Evolutionary conservation across 1,140 invertebrate genomes (phyloP), one percentile per base, ranked within the genome.

Genomic region (Drosophila serrata): DNA sequence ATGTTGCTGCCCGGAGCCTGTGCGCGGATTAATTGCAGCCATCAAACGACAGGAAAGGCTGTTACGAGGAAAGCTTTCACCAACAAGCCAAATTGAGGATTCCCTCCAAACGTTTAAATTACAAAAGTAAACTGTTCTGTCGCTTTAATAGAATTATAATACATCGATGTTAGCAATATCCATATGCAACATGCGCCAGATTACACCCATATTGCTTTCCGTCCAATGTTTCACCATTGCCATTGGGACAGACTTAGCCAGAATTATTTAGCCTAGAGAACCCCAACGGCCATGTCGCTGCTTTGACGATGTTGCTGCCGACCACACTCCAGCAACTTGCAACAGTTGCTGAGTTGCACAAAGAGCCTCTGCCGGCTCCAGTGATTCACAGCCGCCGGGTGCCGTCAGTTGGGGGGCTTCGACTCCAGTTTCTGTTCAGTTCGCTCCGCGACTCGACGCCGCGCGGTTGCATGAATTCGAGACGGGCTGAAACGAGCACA

Each of bases 251-350:
- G 15, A 29, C 15, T 45, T 13, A 27, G 1, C 48, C 48, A 51
- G 8, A 51, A 6, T 9, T 27, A 31, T 49, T 19, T n/a, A 31
- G 6, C 15, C 13, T 8, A 48, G 13, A n/a, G 46, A 29, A 49
- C 15, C 27, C 15, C 9, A 33, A 22, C 2, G 29, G 53, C 24
- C 35, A 27, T 53, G 72, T 37, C 19, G 43, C 43, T 45, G 56
- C 31, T 53, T 15, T 22, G 4, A 4, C 33, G 64, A 55, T 46
- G 65, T 43, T 40, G 57, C 45, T 75, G 63, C 29, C 29, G 75
- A 80, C 80, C 57, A 80, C 84, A 82, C 82, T 77, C 42, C 65
- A 87, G 79, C 75, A 75, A 79, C 79, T 82, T 67, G 49, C 79
- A 72, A 45, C 60, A 37, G 60, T 27, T n/a, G 22, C 45, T 35